Evolutionary conservation across 2,113 vertebrate genomes (phyloP).

Genomic region (Ameiurus melas): DNA sequence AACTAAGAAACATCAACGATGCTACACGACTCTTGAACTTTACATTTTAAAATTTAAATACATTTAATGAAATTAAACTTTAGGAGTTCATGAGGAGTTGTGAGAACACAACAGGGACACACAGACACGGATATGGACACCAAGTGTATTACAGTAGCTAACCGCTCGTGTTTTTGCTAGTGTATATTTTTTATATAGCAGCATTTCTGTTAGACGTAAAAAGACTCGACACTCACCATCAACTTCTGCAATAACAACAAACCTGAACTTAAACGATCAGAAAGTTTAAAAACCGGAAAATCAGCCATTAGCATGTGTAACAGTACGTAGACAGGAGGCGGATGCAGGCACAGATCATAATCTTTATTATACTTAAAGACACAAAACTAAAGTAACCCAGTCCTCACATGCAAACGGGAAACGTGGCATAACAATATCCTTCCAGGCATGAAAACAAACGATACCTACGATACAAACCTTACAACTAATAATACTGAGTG

Average conservation of each 20-base stretch:
- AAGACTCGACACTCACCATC: not conserved
- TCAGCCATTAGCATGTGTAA: not conserved
- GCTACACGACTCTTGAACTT: not conserved
- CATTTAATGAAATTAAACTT: not conserved
- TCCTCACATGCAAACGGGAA: too few species aligned
- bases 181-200: not conserved
- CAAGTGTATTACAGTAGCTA: not conserved
- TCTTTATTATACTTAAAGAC: too few species aligned
- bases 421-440: too few species aligned
- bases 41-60: not conserved
- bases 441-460: too few species aligned
- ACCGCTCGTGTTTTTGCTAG: not conserved
- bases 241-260: not conserved
- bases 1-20: not conserved
- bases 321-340: too few species aligned
- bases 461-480: too few species aligned
- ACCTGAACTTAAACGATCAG: not conserved
- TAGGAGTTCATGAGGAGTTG: not conserved
- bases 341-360: too few species aligned
- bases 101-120: not conserved
- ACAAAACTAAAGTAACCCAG: too few species aligned
- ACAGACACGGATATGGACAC: not conserved
- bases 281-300: not conserved
- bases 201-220: not conserved
- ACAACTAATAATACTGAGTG: too few species aligned